Conservation (phyloP, 2,113 vertebrate genomes). For the western clawed frog (Xenopus tropicalis) region UCB_Xtro_10.0 CM004444.2:132979501-132980000, state of each 20-base stretch:
- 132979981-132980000: not conserved
- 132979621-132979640: no score
- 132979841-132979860: constrained; percentile 24
- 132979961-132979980: not conserved
- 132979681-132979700: constrained; percentile 50
- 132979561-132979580: no score
- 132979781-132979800: constrained; percentile 53
- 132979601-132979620: no score
- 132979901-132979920: constrained; percentile 26
- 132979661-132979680: constrained; percentile 38
- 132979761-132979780: constrained; percentile 54
- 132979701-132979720: constrained; percentile 48
- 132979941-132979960: not conserved
- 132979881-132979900: constrained; percentile 20
- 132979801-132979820: constrained; percentile 46
- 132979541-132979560: no score
- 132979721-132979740: constrained; percentile 50
- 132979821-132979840: constrained; percentile 12
- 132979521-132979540: no score
- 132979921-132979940: constrained; percentile 10
- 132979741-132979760: constrained; percentile 31
- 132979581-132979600: no score
- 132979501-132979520: no score
- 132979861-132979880: constrained; percentile 35
- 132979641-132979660: no score